These are phyloP conservation scores for Glaucomys volans DNA, from an alignment of 2,113 vertebrate genomes.

Conservation along the genomic window DNA sequence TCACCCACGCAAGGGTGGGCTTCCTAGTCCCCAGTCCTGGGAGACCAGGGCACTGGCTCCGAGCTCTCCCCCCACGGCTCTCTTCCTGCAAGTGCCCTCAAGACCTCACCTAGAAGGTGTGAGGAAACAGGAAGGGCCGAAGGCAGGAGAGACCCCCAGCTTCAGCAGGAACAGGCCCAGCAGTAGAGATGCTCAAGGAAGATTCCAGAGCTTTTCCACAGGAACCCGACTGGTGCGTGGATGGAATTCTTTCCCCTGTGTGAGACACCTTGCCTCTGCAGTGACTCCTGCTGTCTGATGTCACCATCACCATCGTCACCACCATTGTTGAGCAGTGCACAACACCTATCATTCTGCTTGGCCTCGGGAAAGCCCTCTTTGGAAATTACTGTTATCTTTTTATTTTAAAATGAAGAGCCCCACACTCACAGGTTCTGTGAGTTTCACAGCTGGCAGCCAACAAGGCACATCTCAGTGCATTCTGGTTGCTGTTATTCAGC, in stretches of 20 bases:
- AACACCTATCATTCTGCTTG: background rate
- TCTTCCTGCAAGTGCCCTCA: background rate
- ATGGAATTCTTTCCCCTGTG: background rate
- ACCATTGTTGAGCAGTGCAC: background rate
- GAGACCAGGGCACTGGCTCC: background rate
- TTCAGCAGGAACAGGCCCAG: background rate
- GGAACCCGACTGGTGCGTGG: background rate
- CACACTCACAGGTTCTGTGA: background rate
- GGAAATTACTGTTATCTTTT: conserved; percentile 3
- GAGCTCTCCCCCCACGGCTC: background rate
- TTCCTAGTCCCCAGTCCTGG: background rate
- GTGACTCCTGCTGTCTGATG: background rate
- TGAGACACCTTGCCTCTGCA: background rate
- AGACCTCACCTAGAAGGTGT: background rate
- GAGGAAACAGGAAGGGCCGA: background rate
- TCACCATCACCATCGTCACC: too few species aligned
- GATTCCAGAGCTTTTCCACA: background rate
- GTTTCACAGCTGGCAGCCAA: background rate
- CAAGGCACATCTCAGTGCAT: background rate
- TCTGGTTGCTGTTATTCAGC: background rate
- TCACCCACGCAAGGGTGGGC: background rate
- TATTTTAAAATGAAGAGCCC: background rate
- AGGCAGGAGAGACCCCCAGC: background rate
- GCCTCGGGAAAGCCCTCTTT: background rate
- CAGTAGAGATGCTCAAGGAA: background rate